Evolutionary conservation across 2,888 invertebrate species (phyloP).

Genomic region (Pachydiplax longipennis): DNA sequence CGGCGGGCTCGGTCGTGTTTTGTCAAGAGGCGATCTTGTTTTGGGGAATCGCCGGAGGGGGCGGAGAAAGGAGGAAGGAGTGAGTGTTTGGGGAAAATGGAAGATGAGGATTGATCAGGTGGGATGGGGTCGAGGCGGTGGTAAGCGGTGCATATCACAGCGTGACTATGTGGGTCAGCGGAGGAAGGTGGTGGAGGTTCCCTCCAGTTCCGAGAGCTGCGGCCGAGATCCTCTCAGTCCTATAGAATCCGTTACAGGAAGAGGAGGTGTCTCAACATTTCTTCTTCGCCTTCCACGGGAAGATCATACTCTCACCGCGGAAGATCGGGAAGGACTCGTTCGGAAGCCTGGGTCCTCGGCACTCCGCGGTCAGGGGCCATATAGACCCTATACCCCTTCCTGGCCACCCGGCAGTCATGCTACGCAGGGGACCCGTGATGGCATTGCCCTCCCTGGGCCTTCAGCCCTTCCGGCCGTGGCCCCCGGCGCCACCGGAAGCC

Average conservation of each 20-base stretch:
- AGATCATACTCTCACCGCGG: neutral
- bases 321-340: neutral
- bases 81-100: neutral
- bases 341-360: constrained; percentile 18
- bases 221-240: constrained; percentile 6
- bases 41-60: neutral
- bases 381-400: neutral
- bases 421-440: constrained; percentile 11
- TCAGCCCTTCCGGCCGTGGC: constrained; percentile 34
- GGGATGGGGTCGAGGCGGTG: neutral
- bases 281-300: neutral
- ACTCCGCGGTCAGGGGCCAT: neutral
- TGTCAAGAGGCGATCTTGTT: neutral
- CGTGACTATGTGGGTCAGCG: constrained; percentile 33
- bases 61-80: neutral
- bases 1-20: neutral
- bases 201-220: neutral
- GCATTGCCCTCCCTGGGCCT: constrained; percentile 28
- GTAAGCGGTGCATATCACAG: constrained; percentile 28
- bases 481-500: neutral
- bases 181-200: neutral
- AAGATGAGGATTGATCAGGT: neutral
- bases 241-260: neutral
- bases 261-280: neutral
- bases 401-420: neutral